These are phyloP conservation scores for Nomia melanderi DNA, from an alignment of 1,140 invertebrate species.

Conservation along the genomic window DNA sequence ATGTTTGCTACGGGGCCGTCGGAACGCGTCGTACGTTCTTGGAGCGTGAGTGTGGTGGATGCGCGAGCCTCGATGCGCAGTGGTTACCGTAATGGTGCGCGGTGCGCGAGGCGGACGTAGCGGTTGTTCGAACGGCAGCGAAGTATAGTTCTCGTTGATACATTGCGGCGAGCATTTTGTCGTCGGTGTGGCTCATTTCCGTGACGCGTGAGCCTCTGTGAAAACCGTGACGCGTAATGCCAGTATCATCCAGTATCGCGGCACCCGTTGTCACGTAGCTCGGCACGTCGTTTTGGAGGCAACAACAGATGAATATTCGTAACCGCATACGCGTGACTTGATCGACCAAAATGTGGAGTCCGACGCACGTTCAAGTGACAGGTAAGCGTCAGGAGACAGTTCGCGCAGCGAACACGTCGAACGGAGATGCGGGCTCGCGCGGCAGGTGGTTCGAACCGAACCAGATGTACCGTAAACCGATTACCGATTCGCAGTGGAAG, in stretches of 20 bases:
- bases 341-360: conserved; percentile 87
- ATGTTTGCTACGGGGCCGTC: background rate
- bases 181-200: background rate
- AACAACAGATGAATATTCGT: conserved; percentile 21
- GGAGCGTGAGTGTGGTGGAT: conserved; percentile 35
- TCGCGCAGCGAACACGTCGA: background rate
- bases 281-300: background rate
- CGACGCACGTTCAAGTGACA: conserved; percentile 92
- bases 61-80: conserved; percentile 44
- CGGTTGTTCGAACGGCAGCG: conserved; percentile 57
- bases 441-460: conserved; percentile 49
- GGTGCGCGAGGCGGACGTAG: conserved; percentile 49
- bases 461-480: conserved; percentile 47
- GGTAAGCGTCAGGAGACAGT: conserved; percentile 76
- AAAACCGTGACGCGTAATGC: conserved; percentile 40
- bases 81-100: conserved; percentile 43
- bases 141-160: conserved; percentile 27
- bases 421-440: background rate
- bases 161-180: conserved; percentile 10
- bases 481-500: conserved; percentile 22
- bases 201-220: background rate
- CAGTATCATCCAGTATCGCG: background rate
- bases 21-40: background rate
- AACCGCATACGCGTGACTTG: conserved; percentile 5
- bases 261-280: conserved; percentile 8